phyloP scores from a whole-genome alignment of 2,797 vertebrate species.

The Helarctos malayanus region DNA sequence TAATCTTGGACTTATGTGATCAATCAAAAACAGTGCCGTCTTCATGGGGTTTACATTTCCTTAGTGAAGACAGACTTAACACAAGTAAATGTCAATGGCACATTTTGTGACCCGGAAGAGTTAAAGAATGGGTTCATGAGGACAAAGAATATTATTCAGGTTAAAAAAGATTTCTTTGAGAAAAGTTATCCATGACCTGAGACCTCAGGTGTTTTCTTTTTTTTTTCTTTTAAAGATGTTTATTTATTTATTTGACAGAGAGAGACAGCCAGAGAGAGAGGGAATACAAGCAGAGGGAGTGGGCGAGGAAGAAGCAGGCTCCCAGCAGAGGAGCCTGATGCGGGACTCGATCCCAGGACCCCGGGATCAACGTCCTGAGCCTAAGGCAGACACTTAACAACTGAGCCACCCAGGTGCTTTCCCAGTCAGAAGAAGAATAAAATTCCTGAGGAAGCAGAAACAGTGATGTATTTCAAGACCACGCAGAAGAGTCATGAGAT shows the following conservation, averaged over 20 bases:
- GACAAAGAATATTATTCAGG: not conserved
- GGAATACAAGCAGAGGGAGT: too few relatives aligned
- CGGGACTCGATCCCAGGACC: too few relatives aligned
- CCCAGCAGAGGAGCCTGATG: too few relatives aligned
- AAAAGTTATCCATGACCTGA: not conserved
- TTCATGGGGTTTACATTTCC: too few relatives aligned
- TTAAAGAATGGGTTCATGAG: not conserved
- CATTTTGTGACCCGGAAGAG: not conserved
- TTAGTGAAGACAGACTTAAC: not conserved
- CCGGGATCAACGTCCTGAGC: too few relatives aligned
- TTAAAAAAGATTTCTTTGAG: not conserved
- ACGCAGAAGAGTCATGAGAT: not conserved
- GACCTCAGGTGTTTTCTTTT: not conserved
- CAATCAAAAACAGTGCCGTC: not conserved
- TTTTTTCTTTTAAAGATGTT: too few relatives aligned
- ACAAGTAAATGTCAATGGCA: not conserved
- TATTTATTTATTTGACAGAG: too few relatives aligned
- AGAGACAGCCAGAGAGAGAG: too few relatives aligned
- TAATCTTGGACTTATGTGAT: not conserved
- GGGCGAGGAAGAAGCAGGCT: too few relatives aligned
- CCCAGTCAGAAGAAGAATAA: not conserved
- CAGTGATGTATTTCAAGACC: not conserved
- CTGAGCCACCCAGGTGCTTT: too few relatives aligned
- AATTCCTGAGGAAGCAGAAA: not conserved
- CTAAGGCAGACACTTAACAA: too few relatives aligned